Percentiles rank a stretch among this genome's conserved stretches.
These are phyloP conservation scores for Atta colombica DNA, from an alignment of 1,140 invertebrate genomes.

Conservation along the genomic window DNA sequence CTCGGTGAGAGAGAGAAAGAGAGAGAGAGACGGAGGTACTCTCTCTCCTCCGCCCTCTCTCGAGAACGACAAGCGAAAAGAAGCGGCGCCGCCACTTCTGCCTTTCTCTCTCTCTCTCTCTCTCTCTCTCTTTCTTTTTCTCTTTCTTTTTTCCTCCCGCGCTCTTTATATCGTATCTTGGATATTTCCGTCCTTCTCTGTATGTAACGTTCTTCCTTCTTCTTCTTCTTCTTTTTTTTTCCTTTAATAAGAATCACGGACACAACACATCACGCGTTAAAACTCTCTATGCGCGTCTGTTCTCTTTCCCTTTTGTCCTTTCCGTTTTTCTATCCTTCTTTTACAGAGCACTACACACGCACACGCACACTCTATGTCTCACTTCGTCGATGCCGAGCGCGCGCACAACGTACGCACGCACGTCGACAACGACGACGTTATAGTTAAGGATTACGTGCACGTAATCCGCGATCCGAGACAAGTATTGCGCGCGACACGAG, in stretches of 20 bases:
- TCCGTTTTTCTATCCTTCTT: slow-evolving; percentile 31
- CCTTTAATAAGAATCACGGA: slow-evolving; percentile 45
- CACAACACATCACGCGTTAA: slow-evolving; percentile 52
- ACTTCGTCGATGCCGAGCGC: slow-evolving; percentile 55
- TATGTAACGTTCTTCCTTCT: neutral
- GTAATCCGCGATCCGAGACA: slow-evolving; percentile 22
- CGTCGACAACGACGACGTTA: slow-evolving; percentile 30
- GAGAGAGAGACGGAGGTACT: slow-evolving; percentile 17
- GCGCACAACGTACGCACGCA: slow-evolving; percentile 56
- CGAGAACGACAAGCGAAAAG: slow-evolving; percentile 46
- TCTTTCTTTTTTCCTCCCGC: slow-evolving; percentile 35
- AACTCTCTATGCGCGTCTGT: slow-evolving; percentile 46
- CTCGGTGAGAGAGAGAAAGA: neutral
- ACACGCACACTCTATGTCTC: slow-evolving; percentile 39
- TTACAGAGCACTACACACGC: neutral
- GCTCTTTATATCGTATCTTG: neutral
- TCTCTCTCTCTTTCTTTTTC: neutral
- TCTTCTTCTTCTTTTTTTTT: slow-evolving; percentile 33
- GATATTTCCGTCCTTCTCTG: neutral
- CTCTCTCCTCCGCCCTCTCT: slow-evolving; percentile 49
- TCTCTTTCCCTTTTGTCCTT: neutral
- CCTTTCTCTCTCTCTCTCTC: slow-evolving; percentile 18
- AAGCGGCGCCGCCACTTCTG: slow-evolving; percentile 45
- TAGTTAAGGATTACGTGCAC: neutral
- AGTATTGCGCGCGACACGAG: slow-evolving; percentile 4